phyloP scores from a whole-genome alignment of 2,797 vertebrate genomes.

The Pangasius larnaudii region DNA sequence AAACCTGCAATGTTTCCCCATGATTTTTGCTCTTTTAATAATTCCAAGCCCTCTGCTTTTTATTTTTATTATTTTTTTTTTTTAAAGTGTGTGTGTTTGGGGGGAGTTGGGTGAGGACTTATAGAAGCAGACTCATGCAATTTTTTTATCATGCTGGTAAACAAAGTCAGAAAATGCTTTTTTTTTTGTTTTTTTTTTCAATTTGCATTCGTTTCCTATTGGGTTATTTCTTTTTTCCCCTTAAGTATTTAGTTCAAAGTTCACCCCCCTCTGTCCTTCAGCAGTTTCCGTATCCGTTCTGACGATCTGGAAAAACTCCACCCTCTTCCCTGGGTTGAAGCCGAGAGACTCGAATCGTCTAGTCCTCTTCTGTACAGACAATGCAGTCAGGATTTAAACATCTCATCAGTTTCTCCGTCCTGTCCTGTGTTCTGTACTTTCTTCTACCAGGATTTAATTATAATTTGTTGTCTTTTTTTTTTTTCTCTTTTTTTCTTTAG shows the following conservation, averaged over 20 bases:
- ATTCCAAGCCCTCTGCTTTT: slow-evolving; percentile 70
- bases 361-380: slow-evolving; percentile 33
- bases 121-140: slow-evolving; percentile 78
- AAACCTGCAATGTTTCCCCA: slow-evolving; percentile 61
- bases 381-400: neutral
- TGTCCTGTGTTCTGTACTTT: slow-evolving; percentile 53
- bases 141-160: slow-evolving; percentile 82
- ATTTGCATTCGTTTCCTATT: slow-evolving; percentile 63
- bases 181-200: slow-evolving; percentile 62
- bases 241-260: slow-evolving; percentile 51
- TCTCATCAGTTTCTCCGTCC: slow-evolving; percentile 46
- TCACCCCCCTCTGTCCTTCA: slow-evolving; percentile 61
- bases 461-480: slow-evolving; percentile 10
- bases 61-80: neutral
- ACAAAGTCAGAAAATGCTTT: slow-evolving; percentile 78
- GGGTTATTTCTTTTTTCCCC: slow-evolving; percentile 47
- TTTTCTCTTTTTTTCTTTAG: slow-evolving; percentile 47
- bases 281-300: slow-evolving; percentile 61
- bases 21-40: slow-evolving; percentile 63
- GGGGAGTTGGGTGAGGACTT: slow-evolving; percentile 68
- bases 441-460: slow-evolving; percentile 57
- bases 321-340: slow-evolving; percentile 45
- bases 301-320: slow-evolving; percentile 39
- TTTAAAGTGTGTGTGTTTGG: slow-evolving; percentile 23
- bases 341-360: slow-evolving; percentile 1